Percentiles rank a stretch among this genome's conserved stretches.
phyloP scores from a whole-genome alignment of 2,888 invertebrate species.

The Cyrtodaria siliqua region DNA sequence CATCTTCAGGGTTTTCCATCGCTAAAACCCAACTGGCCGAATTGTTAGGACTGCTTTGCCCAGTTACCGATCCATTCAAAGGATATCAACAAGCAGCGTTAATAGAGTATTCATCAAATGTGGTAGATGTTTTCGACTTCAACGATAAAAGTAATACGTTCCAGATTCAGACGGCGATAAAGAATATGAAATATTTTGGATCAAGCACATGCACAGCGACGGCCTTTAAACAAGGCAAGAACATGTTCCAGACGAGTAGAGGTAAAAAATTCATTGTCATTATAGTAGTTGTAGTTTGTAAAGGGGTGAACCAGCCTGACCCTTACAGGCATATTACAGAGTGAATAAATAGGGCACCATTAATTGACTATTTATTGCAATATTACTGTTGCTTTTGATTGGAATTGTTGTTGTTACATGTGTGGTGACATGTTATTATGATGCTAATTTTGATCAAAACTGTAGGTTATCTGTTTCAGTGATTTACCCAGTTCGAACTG shows the following conservation, averaged over 20 bases:
- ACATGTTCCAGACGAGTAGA: not conserved
- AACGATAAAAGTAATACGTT: constrained; percentile 13
- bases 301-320: no score
- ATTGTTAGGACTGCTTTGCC: constrained; percentile 10
- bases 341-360: no score
- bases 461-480: no score
- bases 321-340: no score
- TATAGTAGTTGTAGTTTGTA: no score
- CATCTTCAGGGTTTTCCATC: not conserved
- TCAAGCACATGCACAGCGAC: constrained; percentile 17
- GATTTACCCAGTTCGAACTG: no score
- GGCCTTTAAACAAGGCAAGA: constrained; percentile 13
- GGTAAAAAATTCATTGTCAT: constrained; percentile 16
- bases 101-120: constrained; percentile 2
- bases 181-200: not conserved
- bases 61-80: constrained; percentile 8
- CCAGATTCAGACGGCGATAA: constrained; percentile 11
- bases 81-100: not conserved
- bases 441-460: no score
- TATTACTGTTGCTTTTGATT: no score
- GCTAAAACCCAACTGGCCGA: constrained; percentile 2
- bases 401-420: no score
- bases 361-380: no score
- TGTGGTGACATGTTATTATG: no score
- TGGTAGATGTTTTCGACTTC: constrained; percentile 19